phyloP scores from a whole-genome alignment of 1,140 invertebrate genomes.

The Asbolus verrucosus region DNA sequence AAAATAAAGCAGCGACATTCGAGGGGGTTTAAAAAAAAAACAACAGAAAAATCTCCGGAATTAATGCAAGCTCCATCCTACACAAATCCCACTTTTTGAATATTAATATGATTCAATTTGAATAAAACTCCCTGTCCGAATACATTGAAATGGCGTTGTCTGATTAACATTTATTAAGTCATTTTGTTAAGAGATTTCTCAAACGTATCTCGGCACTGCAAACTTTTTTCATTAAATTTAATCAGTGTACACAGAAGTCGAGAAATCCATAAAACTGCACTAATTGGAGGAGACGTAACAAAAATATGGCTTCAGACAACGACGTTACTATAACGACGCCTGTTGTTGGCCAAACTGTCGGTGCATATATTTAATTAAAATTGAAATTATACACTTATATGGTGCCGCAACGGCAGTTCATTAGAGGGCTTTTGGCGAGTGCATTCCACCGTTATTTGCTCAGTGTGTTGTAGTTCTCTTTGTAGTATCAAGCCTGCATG shows the following conservation, averaged over 20 bases:
- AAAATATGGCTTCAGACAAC: no score
- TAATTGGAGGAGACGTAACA: no score
- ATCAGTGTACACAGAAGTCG: no score
- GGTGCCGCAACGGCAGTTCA: no score
- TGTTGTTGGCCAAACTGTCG: slow-evolving; percentile 7
- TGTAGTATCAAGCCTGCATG: slow-evolving; percentile 8
- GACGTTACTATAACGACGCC: not conserved
- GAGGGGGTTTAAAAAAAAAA: slow-evolving; percentile 2
- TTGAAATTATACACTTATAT: slow-evolving; percentile 28
- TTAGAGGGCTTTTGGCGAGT: slow-evolving; percentile 14
- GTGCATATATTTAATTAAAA: slow-evolving; percentile 40
- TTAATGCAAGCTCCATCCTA: slow-evolving; percentile 12
- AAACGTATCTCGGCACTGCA: no score
- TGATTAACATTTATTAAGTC: slow-evolving; percentile 27
- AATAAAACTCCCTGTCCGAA: slow-evolving; percentile 18
- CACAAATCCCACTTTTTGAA: slow-evolving; percentile 27
- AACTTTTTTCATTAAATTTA: no score
- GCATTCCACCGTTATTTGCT: slow-evolving; percentile 20
- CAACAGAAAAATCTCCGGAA: slow-evolving; percentile 26
- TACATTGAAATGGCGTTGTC: not conserved
- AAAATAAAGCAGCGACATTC: not conserved
- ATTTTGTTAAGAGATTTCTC: not conserved
- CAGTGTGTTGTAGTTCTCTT: not conserved
- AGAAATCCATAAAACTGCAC: no score
- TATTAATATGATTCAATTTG: slow-evolving; percentile 24